phyloP scores from a whole-genome alignment of 2,888 invertebrate genomes.

The Dione vanillae region DNA sequence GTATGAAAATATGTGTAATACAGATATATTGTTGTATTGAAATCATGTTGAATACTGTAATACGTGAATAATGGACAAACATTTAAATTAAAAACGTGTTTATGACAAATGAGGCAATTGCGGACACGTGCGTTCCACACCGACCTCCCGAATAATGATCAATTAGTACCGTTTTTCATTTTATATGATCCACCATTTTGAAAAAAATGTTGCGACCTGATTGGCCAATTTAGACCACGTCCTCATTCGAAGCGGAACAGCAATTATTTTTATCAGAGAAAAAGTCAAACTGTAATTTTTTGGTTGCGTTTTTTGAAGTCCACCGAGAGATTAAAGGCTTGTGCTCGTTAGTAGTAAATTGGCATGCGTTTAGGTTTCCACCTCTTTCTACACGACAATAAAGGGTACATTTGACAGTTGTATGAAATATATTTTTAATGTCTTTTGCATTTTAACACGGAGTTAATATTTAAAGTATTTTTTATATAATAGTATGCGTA shows the following conservation, averaged over 20 bases:
- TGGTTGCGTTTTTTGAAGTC: conserved; percentile 35
- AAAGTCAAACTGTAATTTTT: conserved; percentile 44
- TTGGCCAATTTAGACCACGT: conserved; percentile 54
- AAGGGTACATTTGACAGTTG: conserved; percentile 18
- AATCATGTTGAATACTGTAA: neutral
- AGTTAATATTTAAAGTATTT: neutral
- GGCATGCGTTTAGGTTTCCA: conserved; percentile 34
- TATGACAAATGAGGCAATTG: conserved; percentile 17
- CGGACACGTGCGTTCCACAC: conserved; percentile 28
- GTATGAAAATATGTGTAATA: no score
- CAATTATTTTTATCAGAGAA: conserved; percentile 44
- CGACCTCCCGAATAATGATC: conserved; percentile 46
- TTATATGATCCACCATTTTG: conserved; percentile 51
- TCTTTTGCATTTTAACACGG: neutral
- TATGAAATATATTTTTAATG: conserved; percentile 14
- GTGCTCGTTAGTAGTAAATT: conserved; percentile 36
- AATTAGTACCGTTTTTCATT: conserved; percentile 47
- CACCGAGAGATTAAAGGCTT: conserved; percentile 42
- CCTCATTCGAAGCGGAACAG: conserved; percentile 42
- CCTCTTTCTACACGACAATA: conserved; percentile 21
- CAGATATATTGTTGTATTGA: no score
- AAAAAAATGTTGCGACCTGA: conserved; percentile 50
- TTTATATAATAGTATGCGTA: no score
- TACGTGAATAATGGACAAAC: neutral
- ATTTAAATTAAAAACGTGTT: conserved; percentile 4